Evolutionary conservation across 2,888 invertebrate species (phyloP).

Genomic region (Alcis repandata): DNA sequence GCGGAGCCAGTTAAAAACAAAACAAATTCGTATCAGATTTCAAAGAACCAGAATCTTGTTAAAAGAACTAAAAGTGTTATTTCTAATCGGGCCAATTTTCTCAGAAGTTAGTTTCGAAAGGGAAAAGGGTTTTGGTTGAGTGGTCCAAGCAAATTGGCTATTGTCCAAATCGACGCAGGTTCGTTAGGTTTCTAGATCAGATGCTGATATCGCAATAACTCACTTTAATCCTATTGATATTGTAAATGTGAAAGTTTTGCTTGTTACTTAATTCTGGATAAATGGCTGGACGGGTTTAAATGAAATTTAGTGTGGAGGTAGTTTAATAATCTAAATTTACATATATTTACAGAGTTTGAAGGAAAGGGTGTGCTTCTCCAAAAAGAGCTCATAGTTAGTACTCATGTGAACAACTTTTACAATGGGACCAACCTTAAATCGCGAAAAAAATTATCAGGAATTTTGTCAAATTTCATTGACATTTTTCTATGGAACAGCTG

Average conservation of each 20-base stretch:
- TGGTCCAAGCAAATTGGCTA: slow-evolving; percentile 31
- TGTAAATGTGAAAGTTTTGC: too few species aligned
- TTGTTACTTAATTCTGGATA: too few species aligned
- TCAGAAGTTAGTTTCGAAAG: slow-evolving; percentile 33
- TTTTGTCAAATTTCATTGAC: too few species aligned
- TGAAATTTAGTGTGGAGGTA: too few species aligned
- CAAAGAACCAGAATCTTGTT: background rate
- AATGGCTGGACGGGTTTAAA: too few species aligned
- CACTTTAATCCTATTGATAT: slow-evolving; percentile 3
- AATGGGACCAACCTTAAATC: too few species aligned
- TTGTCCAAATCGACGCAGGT: slow-evolving; percentile 25
- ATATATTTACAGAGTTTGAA: too few species aligned
- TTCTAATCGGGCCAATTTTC: slow-evolving; percentile 20
- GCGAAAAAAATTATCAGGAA: too few species aligned
- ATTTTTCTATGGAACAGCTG: too few species aligned
- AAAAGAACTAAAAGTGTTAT: slow-evolving; percentile 8
- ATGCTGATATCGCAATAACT: slow-evolving; percentile 20
- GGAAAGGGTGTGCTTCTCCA: too few species aligned
- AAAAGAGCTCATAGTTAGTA: too few species aligned
- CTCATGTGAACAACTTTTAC: too few species aligned
- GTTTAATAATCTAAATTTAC: background rate
- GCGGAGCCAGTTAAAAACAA: background rate
- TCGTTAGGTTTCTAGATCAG: slow-evolving; percentile 33
- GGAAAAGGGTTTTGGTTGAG: slow-evolving; percentile 34
- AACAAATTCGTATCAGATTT: background rate